phyloP scores from a whole-genome alignment of 2,888 invertebrate species.

The Watsonalla binaria region DNA sequence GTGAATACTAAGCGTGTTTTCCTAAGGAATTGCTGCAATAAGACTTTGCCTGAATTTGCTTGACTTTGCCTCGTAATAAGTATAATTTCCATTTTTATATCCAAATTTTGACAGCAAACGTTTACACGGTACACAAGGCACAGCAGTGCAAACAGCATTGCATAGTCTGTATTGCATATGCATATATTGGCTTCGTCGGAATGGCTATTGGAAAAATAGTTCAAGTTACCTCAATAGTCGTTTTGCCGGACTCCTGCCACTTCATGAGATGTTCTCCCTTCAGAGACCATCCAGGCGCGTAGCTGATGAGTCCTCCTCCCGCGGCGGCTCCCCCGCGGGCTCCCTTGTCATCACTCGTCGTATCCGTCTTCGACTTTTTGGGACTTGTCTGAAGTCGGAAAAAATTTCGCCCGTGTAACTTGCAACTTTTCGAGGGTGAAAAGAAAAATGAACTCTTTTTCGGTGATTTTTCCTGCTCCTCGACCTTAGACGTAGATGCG shows the following conservation, averaged over 20 bases:
- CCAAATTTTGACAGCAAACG: no score
- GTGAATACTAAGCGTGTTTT: conserved; percentile 8
- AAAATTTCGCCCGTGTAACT: conserved; percentile 70
- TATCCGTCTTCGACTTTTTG: conserved; percentile 68
- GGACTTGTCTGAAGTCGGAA: conserved; percentile 75
- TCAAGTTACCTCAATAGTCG: conserved; percentile 74
- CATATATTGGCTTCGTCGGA: no score
- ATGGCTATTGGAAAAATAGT: conserved; percentile 7
- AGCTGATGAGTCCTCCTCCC: conserved; percentile 73
- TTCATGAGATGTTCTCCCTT: conserved; percentile 81
- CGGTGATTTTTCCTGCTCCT: conserved; percentile 72
- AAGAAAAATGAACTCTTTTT: conserved; percentile 76
- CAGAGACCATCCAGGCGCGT: conserved; percentile 80
- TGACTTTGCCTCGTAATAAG: no score
- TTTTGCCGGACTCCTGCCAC: conserved; percentile 80
- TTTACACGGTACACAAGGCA: no score
- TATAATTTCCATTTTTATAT: no score
- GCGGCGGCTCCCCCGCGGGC: conserved; percentile 30
- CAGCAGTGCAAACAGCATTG: no score
- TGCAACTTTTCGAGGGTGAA: conserved; percentile 73
- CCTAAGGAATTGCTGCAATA: not conserved
- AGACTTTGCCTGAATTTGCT: no score
- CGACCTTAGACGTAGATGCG: conserved; percentile 52
- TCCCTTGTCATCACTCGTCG: conserved; percentile 34
- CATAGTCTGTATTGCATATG: no score